Percentiles rank a stretch among this genome's conserved stretches.
Conservation (phyloP, 2,797 vertebrate species). For the Phataginus tricuspis region DNA sequence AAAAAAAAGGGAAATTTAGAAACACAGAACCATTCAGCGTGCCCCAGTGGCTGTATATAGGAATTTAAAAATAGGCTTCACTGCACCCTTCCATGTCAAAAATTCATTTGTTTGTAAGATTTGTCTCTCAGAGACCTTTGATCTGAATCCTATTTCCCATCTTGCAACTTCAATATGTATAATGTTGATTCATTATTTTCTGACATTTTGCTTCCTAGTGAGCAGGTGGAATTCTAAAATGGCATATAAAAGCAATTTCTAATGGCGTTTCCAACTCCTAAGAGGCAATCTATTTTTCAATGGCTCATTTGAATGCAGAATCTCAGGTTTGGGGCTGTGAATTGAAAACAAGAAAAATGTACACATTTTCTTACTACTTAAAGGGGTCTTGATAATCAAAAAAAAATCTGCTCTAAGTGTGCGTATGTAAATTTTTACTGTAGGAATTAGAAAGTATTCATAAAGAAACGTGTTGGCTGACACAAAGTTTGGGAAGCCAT, state of each 20-base stretch:
- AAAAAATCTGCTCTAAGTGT: background rate
- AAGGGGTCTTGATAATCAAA: background rate
- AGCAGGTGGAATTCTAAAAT: constrained; percentile 83
- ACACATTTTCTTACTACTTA: background rate
- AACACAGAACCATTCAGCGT: constrained; percentile 36
- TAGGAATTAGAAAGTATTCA: background rate
- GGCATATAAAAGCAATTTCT: constrained; percentile 83
- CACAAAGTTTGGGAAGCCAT: background rate
- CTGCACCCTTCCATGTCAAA: constrained; percentile 66
- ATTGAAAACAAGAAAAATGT: constrained; percentile 46
- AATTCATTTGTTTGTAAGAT: constrained; percentile 82
- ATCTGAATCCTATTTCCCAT: constrained; percentile 81
- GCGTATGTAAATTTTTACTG: background rate
- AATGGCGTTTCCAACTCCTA: constrained; percentile 56
- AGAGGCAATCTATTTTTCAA: constrained; percentile 75
- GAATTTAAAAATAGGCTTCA: constrained; percentile 72
- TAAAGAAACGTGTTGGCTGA: background rate
- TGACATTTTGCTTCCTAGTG: constrained; percentile 83
- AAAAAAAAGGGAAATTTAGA: background rate
- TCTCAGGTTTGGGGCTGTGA: constrained; percentile 28
- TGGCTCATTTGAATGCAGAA: constrained; percentile 68
- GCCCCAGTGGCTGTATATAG: constrained; percentile 38
- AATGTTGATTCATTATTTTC: constrained; percentile 85
- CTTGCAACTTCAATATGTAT: constrained; percentile 80
- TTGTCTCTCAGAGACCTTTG: constrained; percentile 83